Conservation (phyloP, 2,888 invertebrate genomes). For the Idaea straminata region DNA sequence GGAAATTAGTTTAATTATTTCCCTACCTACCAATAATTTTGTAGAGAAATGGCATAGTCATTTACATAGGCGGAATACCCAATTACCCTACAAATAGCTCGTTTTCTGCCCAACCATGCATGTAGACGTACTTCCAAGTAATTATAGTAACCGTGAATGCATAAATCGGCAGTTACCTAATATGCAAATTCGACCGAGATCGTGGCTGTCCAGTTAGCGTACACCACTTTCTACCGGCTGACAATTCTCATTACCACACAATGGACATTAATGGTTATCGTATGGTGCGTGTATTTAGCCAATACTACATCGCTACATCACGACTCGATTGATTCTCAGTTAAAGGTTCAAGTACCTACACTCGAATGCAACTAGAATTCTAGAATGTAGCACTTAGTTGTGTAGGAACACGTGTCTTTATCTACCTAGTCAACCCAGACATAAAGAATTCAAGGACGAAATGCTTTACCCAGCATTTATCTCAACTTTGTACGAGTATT, state of each 20-base stretch:
- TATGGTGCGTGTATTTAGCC: constrained; percentile 30
- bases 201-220: constrained; percentile 61
- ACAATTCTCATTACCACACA: constrained; percentile 61
- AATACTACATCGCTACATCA: not conserved
- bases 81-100: too few species aligned
- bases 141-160: constrained; percentile 5
- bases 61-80: too few species aligned
- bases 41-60: too few species aligned
- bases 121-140: not conserved
- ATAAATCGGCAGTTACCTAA: constrained; percentile 54
- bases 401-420: too few species aligned
- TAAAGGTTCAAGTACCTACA: constrained; percentile 9
- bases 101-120: not conserved
- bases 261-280: constrained; percentile 52
- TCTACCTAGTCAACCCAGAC: too few species aligned
- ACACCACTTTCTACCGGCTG: constrained; percentile 65
- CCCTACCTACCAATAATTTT: too few species aligned
- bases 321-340: not conserved
- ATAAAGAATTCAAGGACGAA: too few species aligned
- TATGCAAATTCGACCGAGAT: constrained; percentile 62
- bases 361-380: not conserved
- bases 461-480: too few species aligned
- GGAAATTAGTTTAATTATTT: too few species aligned
- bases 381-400: not conserved
- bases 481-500: too few species aligned